Base-by-base conservation (phyloP, 2,888 invertebrate genomes). In the Eurois occulta region DNA sequence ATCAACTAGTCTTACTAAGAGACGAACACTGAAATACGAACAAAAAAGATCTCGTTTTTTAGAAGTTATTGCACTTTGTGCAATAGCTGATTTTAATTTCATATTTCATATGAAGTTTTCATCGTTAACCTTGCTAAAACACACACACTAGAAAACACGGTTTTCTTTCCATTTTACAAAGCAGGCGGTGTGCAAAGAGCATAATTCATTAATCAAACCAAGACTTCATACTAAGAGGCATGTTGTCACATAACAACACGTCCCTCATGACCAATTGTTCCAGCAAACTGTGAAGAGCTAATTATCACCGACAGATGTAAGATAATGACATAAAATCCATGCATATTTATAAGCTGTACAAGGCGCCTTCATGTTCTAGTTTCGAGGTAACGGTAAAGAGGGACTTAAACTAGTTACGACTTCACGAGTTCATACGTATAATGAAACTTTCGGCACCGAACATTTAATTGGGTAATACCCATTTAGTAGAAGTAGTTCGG, bases 361-460 rank as follows among this genome's bases (percentile, higher is more conserved):
- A 38, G 35, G 84, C 35, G 66, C 73, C 72, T 67, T 72, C 21
- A 72, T 67, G 74, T 52, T 13, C 71, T 77, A 70, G 77, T 83
- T 81, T 82, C 52, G 68, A 52, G 85, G 81, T 62, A 60, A 82
- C 67, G 28, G 81, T 85, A 82, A 74, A 85, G 77, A 38, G 77
- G 69, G 83, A 52, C 72, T 86, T 83, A 83, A 83, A 86, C 83
- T 86, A 77, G 86, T 86, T 86, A 83, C 70, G 83, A 83, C 78
- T 83, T 86, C 66, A 66, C 69, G 32, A 86, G 66, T 83, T 86
- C 66, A 65, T 64, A 72, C 48, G 66, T 77, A 69, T 83, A 83
- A 77, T 77, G 60, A 72, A 83, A 83, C 86, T 86, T 77, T 62
- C 69, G 72, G 72, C 35, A 43, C 70, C 72, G 65, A 71, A 86